Evolutionary conservation across 2,797 vertebrate species (phyloP).

Genomic region (Buceros bicornis): DNA sequence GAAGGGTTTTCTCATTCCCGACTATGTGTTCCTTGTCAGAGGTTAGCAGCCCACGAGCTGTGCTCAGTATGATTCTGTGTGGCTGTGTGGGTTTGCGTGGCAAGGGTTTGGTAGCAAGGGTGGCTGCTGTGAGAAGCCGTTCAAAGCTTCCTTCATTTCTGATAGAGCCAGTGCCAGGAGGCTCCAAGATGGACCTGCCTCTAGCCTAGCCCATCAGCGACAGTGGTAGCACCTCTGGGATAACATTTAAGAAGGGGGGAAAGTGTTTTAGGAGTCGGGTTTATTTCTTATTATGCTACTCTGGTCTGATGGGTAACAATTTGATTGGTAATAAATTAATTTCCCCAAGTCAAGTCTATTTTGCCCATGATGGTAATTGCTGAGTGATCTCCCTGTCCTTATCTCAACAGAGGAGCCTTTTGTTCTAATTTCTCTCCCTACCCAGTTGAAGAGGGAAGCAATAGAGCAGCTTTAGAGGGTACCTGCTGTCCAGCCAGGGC

Average conservation of each 20-base stretch:
- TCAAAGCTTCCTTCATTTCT: not conserved
- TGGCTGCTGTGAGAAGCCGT: not conserved
- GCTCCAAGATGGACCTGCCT: fast-evolving
- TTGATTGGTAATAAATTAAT: not conserved
- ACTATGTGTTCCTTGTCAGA: not conserved
- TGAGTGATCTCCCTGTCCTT: not conserved
- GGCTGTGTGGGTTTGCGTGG: not conserved
- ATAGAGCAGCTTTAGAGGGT: not conserved
- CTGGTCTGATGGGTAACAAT: not conserved
- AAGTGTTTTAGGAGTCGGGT: not conserved
- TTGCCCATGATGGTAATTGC: not conserved
- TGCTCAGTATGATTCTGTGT: not conserved
- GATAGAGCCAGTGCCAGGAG: fast-evolving
- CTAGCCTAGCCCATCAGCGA: not conserved
- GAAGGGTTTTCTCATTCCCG: not conserved
- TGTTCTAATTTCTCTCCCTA: not conserved
- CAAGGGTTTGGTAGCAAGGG: not conserved
- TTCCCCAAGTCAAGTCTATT: not conserved
- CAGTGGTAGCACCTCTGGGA: fast-evolving
- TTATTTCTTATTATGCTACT: not conserved
- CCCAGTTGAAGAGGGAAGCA: not conserved
- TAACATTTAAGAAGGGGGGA: not conserved
- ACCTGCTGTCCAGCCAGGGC: not conserved
- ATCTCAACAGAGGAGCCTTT: not conserved
- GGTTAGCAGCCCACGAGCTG: not conserved